These are phyloP conservation scores for Cancer borealis DNA, from an alignment of 2,888 invertebrate species.

Conservation along the genomic window DNA sequence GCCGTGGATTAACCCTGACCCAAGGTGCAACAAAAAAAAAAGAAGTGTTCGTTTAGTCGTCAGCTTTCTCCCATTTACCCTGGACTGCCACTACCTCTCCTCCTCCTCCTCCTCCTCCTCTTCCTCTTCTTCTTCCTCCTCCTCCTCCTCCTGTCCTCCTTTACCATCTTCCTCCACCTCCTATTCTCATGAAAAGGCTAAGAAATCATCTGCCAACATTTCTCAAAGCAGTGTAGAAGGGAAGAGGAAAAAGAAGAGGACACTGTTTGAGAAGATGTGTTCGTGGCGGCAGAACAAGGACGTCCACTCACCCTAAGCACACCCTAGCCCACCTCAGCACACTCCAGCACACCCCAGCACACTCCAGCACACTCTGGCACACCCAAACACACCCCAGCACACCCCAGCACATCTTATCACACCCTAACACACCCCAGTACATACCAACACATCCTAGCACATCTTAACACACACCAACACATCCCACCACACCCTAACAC, in stretches of 20 bases:
- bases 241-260: not conserved
- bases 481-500: too few species aligned
- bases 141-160: not conserved
- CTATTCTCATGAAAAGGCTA: not conserved
- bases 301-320: not conserved
- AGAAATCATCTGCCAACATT: not conserved
- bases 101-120: not conserved
- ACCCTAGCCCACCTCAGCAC: too few species aligned
- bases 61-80: slow-evolving; percentile 32
- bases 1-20: slow-evolving; percentile 28
- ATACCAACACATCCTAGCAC: too few species aligned
- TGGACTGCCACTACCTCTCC: not conserved
- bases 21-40: slow-evolving; percentile 4
- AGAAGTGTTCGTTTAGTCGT: not conserved
- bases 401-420: too few species aligned
- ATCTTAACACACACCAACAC: too few species aligned
- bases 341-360: too few species aligned
- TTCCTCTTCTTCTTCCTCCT: not conserved
- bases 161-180: not conserved
- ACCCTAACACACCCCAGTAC: too few species aligned
- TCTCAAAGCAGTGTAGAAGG: not conserved
- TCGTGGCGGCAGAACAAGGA: not conserved
- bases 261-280: slow-evolving; percentile 8
- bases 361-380: too few species aligned
- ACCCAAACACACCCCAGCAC: too few species aligned